Percentiles rank a stretch among this genome's conserved stretches.
Evolutionary conservation across 2,113 vertebrate species (phyloP).

Genomic region (Lagopus leucura): DNA sequence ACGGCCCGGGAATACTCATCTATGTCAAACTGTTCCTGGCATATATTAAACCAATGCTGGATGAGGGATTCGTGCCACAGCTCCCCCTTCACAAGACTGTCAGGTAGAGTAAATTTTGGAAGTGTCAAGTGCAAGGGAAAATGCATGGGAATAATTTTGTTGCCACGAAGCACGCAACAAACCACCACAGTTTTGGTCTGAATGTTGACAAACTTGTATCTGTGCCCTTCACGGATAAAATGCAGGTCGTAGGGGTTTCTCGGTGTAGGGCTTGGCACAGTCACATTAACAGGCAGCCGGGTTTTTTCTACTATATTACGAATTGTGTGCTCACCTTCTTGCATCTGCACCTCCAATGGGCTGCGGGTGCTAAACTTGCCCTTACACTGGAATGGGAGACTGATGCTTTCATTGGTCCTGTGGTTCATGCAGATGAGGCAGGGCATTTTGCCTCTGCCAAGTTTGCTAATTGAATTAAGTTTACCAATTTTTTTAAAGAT

Average conservation of each 20-base stretch:
- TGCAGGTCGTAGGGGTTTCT: slow-evolving; percentile 96
- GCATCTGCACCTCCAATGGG: slow-evolving; percentile 96
- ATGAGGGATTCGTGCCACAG: slow-evolving; percentile 90
- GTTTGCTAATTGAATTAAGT: slow-evolving; percentile 93
- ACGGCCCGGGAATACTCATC: slow-evolving; percentile 96
- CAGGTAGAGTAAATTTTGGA: slow-evolving; percentile 89
- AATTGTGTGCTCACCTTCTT: slow-evolving; percentile 96
- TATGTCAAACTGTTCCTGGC: slow-evolving; percentile 96
- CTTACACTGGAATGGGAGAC: slow-evolving; percentile 97
- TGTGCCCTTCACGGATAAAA: slow-evolving; percentile 94
- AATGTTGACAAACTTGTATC: slow-evolving; percentile 97
- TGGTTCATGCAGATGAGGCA: slow-evolving; percentile 99
- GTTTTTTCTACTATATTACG: slow-evolving; percentile 98
- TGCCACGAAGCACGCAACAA: slow-evolving; percentile 89
- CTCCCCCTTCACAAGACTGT: slow-evolving; percentile 90
- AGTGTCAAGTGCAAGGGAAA: slow-evolving; percentile 91
- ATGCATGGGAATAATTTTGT: slow-evolving; percentile 92
- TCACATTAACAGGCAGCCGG: slow-evolving; percentile 93
- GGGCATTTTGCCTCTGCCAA: slow-evolving; percentile 96
- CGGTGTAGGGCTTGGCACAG: slow-evolving; percentile 89
- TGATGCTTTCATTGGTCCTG: slow-evolving; percentile 98
- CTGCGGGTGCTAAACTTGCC: slow-evolving; percentile 97
- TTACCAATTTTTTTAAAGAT: slow-evolving; percentile 98
- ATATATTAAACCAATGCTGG: slow-evolving; percentile 92
- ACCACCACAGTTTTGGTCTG: slow-evolving; percentile 97